phyloP scores from a whole-genome alignment of 2,888 invertebrate species.

The Carabus problematicus region DNA sequence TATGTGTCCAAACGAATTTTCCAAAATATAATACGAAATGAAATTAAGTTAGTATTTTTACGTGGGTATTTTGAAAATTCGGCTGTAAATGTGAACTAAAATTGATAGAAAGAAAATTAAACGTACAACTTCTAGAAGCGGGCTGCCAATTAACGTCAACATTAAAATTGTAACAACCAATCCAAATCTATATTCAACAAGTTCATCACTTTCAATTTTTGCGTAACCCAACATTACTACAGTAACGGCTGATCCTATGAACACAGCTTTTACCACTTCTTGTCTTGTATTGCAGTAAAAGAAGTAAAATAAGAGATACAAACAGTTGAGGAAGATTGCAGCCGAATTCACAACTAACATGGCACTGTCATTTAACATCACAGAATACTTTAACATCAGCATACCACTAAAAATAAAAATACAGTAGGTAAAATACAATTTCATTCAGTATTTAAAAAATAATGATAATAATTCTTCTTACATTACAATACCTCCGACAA shows the following conservation, averaged over 20 bases:
- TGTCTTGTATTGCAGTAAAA: slow-evolving; percentile 66
- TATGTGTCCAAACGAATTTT: too few relatives aligned
- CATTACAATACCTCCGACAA: slow-evolving; percentile 79
- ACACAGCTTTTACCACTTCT: slow-evolving; percentile 65
- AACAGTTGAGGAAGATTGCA: slow-evolving; percentile 72
- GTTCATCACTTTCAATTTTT: slow-evolving; percentile 68
- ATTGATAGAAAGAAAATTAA: too few relatives aligned
- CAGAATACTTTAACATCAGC: slow-evolving; percentile 78
- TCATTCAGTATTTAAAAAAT: neutral
- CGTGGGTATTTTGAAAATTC: too few relatives aligned
- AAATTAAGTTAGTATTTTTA: too few relatives aligned
- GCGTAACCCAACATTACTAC: slow-evolving; percentile 70
- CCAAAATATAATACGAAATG: too few relatives aligned
- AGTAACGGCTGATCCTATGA: slow-evolving; percentile 65
- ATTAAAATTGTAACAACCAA: slow-evolving; percentile 73
- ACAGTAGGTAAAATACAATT: neutral
- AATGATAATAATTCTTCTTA: slow-evolving; percentile 59
- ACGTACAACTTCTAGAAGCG: slow-evolving; percentile 73
- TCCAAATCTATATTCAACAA: slow-evolving; percentile 75
- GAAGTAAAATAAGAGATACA: slow-evolving; percentile 74
- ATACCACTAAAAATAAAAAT: slow-evolving; percentile 66
- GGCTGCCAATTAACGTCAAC: slow-evolving; percentile 72
- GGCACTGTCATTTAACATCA: slow-evolving; percentile 73
- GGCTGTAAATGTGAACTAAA: too few relatives aligned
- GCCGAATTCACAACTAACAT: slow-evolving; percentile 82